Conservation (phyloP, 1,140 invertebrate genomes). For the Drosophila micromelanica region DNA sequence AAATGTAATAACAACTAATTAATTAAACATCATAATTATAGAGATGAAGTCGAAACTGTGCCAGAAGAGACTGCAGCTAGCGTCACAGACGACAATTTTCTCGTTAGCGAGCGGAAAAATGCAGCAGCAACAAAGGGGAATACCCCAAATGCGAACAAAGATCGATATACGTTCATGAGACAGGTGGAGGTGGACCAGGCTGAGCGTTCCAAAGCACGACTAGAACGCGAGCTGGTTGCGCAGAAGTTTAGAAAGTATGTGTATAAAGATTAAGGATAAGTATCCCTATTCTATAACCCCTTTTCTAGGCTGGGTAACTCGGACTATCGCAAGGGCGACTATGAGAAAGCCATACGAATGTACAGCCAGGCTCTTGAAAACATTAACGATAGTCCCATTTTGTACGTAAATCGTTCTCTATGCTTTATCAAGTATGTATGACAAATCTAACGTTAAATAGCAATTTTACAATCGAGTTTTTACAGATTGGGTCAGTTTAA, state of each 20-base stretch:
- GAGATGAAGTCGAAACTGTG: constrained; percentile 12
- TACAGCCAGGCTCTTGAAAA: constrained; percentile 91
- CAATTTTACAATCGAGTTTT: not conserved
- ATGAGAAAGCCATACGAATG: constrained; percentile 88
- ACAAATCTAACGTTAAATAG: not conserved
- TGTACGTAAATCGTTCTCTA: constrained; percentile 91
- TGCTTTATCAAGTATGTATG: constrained; percentile 82
- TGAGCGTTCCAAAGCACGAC: constrained; percentile 87
- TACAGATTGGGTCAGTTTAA: constrained; percentile 69
- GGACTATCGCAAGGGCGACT: constrained; percentile 89
- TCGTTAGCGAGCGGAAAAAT: constrained; percentile 87
- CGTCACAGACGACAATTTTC: constrained; percentile 69
- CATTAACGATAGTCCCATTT: constrained; percentile 89
- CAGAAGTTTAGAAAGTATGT: constrained; percentile 78
- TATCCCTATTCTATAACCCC: not conserved
- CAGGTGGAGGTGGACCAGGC: constrained; percentile 89
- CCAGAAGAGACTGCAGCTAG: not conserved
- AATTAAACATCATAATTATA: constrained; percentile 9
- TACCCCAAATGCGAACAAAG: constrained; percentile 64
- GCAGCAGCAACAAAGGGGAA: constrained; percentile 40
- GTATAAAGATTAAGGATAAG: not conserved
- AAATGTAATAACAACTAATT: not conserved
- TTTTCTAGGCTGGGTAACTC: constrained; percentile 84
- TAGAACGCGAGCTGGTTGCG: constrained; percentile 85
- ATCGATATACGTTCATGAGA: constrained; percentile 90